phyloP scores from a whole-genome alignment of 2,888 invertebrate genomes.

The Tuberolachnus salignus region DNA sequence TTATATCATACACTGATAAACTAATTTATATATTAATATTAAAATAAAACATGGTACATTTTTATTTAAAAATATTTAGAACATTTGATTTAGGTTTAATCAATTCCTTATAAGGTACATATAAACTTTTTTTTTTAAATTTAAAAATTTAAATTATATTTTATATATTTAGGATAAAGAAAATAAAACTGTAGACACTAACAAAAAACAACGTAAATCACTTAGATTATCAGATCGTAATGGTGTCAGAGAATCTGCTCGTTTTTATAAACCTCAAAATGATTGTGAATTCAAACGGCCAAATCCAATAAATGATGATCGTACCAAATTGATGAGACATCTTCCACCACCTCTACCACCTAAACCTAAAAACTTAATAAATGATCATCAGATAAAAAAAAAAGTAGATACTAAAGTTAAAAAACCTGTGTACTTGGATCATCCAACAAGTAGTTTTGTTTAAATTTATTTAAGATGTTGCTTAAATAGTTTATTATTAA shows the following conservation, averaged over 20 bases:
- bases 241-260: constrained; percentile 11
- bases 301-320: constrained; percentile 33
- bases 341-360: constrained; percentile 75
- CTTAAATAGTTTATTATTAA: constrained; percentile 5
- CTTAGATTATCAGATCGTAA: constrained; percentile 36
- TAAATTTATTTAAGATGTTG: constrained; percentile 60
- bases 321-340: constrained; percentile 26
- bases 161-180: constrained; percentile 64
- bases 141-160: not conserved
- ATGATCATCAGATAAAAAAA: constrained; percentile 41
- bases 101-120: not conserved
- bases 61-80: not conserved
- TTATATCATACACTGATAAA: no score
- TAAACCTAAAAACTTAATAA: constrained; percentile 71
- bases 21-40: no score
- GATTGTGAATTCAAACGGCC: constrained; percentile 48
- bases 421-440: constrained; percentile 66
- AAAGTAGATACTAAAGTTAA: constrained; percentile 47
- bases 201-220: constrained; percentile 63
- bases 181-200: constrained; percentile 63
- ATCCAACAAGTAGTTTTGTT: constrained; percentile 72
- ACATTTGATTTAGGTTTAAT: constrained; percentile 3
- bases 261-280: constrained; percentile 34
- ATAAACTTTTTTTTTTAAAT: not conserved
- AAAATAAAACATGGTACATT: not conserved